Conservation (phyloP, 1,140 invertebrate species). For the Drosophila melanogaster region Release_6_plus_ISO1_MT NT_037436.4:20111501-20112000, state of each 20-base stretch:
- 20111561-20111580: constrained; percentile 30
- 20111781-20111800: constrained; percentile 2
- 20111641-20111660: constrained; percentile 81
- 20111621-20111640: constrained; percentile 55
- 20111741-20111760: constrained; percentile 56
- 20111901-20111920: constrained; percentile 30
- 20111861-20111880: neutral
- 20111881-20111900: constrained; percentile 48
- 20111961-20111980: neutral
- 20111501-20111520: constrained; percentile 40
- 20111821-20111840: constrained; percentile 39
- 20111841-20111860: constrained; percentile 44
- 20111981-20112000: constrained; percentile 4
- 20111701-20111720: neutral
- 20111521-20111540: constrained; percentile 43
- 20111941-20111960: constrained; percentile 33
- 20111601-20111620: constrained; percentile 61
- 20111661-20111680: constrained; percentile 81
- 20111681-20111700: constrained; percentile 12
- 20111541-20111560: constrained; percentile 53
- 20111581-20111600: constrained; percentile 5
- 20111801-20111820: constrained; percentile 43
- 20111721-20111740: too few species aligned
- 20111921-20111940: constrained; percentile 27
- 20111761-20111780: constrained; percentile 45